These are phyloP conservation scores for Lepidurus apus DNA, from an alignment of 1,140 invertebrate genomes.

Conservation along the genomic window DNA sequence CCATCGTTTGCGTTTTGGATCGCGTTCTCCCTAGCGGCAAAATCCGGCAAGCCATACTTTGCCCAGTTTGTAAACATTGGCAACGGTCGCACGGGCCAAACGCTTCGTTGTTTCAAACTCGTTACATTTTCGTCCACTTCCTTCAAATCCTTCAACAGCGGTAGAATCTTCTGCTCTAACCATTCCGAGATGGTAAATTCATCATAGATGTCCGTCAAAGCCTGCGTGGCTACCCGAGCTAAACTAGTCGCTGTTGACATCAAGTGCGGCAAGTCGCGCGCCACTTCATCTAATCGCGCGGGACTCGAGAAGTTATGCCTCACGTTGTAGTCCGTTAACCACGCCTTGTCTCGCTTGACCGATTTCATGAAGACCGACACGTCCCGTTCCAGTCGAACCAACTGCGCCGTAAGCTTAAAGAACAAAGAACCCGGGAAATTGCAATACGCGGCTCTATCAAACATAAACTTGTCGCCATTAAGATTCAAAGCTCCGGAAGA, in stretches of 20 bases:
- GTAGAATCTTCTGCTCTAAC: constrained; percentile 60
- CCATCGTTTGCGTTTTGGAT: not conserved
- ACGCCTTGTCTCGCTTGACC: constrained; percentile 50
- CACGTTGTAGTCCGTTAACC: constrained; percentile 73
- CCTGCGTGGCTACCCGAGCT: constrained; percentile 56
- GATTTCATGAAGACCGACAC: constrained; percentile 43
- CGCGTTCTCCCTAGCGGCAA: no score
- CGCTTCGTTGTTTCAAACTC: constrained; percentile 49
- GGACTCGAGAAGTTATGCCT: constrained; percentile 69
- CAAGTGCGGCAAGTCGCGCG: constrained; percentile 55
- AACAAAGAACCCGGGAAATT: constrained; percentile 53
- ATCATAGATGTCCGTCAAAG: constrained; percentile 64
- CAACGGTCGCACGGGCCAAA: constrained; percentile 55
- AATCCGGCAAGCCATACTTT: constrained; percentile 23
- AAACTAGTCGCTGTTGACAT: constrained; percentile 46
- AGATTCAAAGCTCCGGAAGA: constrained; percentile 49
- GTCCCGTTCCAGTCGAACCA: constrained; percentile 49
- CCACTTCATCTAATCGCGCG: constrained; percentile 62
- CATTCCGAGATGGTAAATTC: constrained; percentile 67
- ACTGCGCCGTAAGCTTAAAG: constrained; percentile 53
- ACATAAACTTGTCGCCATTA: constrained; percentile 54
- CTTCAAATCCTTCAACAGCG: constrained; percentile 52
- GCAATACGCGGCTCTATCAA: constrained; percentile 54
- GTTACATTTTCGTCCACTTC: constrained; percentile 51
- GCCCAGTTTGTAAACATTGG: constrained; percentile 28